Evolutionary conservation across 2,113 vertebrate species (phyloP).

Genomic region (Menura novaehollandiae): DNA sequence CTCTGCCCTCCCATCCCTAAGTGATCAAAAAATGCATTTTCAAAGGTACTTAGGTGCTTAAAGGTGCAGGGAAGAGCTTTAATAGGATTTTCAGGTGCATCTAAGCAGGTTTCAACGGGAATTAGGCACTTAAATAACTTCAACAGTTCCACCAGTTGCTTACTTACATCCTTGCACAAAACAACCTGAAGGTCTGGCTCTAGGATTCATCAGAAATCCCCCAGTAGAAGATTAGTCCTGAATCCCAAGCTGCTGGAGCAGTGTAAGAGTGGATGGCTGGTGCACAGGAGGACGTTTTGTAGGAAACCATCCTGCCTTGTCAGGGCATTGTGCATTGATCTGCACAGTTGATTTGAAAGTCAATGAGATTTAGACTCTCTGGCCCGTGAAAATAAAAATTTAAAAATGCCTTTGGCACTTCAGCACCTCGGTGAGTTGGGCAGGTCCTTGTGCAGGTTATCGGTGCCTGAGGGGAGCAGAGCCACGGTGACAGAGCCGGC

Average conservation of each 20-base stretch:
- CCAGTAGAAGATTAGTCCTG: background rate
- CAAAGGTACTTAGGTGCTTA: background rate
- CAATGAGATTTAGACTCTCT: conserved; percentile 26
- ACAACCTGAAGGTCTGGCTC: background rate
- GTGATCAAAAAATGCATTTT: background rate
- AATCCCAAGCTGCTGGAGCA: background rate
- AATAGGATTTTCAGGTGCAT: conserved; percentile 13
- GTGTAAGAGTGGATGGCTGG: background rate
- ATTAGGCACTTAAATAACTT: background rate
- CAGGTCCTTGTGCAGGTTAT: background rate
- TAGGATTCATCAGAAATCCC: background rate
- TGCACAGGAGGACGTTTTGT: background rate
- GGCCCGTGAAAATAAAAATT: conserved; percentile 17
- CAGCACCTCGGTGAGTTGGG: background rate
- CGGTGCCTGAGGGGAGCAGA: background rate
- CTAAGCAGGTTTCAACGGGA: background rate
- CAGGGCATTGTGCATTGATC: conserved; percentile 36
- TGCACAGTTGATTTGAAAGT: background rate
- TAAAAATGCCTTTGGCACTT: background rate
- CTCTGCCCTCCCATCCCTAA: background rate
- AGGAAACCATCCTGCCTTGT: background rate
- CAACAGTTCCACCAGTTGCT: background rate
- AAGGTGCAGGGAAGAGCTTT: background rate
- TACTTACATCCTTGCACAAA: background rate
- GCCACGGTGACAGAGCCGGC: background rate